These are phyloP conservation scores for Nysson spinosus DNA, from an alignment of 2,888 invertebrate genomes.

Conservation along the genomic window DNA sequence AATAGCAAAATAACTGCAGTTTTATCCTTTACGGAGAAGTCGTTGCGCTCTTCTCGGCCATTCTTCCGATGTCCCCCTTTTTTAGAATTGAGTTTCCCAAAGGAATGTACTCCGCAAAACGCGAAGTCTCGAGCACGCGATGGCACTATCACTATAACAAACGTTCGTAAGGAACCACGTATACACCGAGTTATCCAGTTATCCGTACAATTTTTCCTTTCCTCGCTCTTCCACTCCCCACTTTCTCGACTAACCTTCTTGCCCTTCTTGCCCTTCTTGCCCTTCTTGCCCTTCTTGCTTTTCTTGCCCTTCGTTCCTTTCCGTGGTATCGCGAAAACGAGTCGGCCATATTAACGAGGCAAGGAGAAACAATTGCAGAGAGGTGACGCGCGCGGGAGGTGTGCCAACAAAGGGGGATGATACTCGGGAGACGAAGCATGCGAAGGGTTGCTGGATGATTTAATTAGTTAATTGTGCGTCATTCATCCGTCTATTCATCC, in stretches of 20 bases:
- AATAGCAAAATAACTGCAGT: too few species aligned
- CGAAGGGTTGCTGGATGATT: conserved; percentile 74
- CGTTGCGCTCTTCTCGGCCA: neutral
- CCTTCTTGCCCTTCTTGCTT: neutral
- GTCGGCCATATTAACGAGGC: neutral
- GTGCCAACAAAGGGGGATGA: conserved; percentile 68
- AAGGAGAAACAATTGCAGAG: conserved; percentile 62
- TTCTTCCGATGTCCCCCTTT: neutral
- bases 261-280: neutral
- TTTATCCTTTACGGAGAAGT: neutral
- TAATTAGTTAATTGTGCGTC: conserved; percentile 77
- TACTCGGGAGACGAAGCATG: conserved; percentile 70
- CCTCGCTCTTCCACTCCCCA: neutral
- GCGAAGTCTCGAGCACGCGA: too few species aligned
- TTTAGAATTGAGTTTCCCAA: neutral
- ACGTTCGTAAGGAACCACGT: too few species aligned
- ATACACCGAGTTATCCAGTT: too few species aligned
- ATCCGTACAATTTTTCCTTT: neutral
- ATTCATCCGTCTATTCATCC: conserved; percentile 77
- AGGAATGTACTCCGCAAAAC: too few species aligned
- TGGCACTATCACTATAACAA: too few species aligned
- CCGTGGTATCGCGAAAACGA: neutral
- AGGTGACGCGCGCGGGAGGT: conserved; percentile 64
- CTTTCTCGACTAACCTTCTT: neutral
- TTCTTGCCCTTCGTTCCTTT: neutral